Evolutionary conservation across 2,113 vertebrate genomes (phyloP).

Genomic region (Aramus guarauna): DNA sequence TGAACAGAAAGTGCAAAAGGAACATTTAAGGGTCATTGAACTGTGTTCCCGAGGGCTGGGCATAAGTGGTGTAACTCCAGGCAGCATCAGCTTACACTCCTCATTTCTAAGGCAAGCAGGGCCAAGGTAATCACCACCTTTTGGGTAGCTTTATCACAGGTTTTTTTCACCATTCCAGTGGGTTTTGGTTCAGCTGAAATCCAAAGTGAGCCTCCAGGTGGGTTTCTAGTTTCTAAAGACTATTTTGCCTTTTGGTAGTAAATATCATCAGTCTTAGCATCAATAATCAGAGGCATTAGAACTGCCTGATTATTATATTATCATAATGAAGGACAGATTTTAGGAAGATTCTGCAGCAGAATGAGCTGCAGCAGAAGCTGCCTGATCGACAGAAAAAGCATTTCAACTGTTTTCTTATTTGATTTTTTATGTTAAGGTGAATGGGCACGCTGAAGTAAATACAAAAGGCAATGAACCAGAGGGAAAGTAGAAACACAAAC

Average conservation of each 20-base stretch:
- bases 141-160: background rate
- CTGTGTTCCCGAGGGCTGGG: background rate
- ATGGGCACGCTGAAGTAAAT: constrained; percentile 22
- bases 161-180: background rate
- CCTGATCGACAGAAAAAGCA: background rate
- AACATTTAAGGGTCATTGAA: background rate
- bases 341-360: background rate
- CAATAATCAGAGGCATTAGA: background rate
- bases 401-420: background rate
- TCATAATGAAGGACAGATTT: background rate
- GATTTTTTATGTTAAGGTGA: background rate
- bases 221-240: background rate
- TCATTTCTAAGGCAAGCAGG: background rate
- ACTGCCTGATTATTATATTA: background rate
- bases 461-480: constrained; percentile 42
- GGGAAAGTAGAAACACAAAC: constrained; percentile 40
- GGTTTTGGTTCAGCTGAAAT: background rate
- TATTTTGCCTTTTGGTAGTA: background rate
- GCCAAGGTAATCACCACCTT: background rate
- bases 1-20: background rate
- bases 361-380: background rate
- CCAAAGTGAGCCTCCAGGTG: background rate
- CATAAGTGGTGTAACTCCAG: background rate
- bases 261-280: background rate
- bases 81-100: background rate